Evolutionary conservation across 2,113 vertebrate genomes (phyloP), one percentile per base, ranked within the genome.

Genomic region (Albula glossodonta): DNA sequence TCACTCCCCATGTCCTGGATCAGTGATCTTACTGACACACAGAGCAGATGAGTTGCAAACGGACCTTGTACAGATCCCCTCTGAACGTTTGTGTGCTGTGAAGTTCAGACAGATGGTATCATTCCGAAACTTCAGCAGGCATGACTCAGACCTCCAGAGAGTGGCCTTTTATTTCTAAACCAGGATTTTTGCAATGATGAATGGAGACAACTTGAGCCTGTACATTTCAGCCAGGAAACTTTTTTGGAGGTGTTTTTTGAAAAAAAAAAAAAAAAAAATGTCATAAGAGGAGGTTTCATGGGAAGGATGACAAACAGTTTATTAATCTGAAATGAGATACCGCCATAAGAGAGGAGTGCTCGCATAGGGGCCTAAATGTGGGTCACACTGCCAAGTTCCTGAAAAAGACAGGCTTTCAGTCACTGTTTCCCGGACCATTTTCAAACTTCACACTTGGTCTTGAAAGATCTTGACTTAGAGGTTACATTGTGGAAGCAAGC

Each of bases 91-190:
- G 83, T 79, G 19, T 79, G 51, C 13, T 19, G 41, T 80, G 12
- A 88, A 94, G 90, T 90, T 87, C 90, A 82, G 90, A 89, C 93
- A 94, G 93, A 94, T 94, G 94, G 90, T 88, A 92, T 91, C 85
- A 84, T 88, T 95, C 93, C 63, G 49, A 74, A 51, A 31, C 77
- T 84, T 52, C 17, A 70, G 78, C 13, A 57, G 12, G 91, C 85
- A 80, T 78, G 80, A 86, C 50, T 83, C 53, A 49, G 66, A 48
- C 15, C 79, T 78, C 70, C 80, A 1, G 83, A 83, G 86, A 91
- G 89, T 79, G 88, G 85, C 91, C 17, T 91, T 90, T 90, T 88
- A 92, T 92, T 89, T 85, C 89, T 87, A 83, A 88, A 92, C 19
- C 50, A 90, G 87, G 89, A 87, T 92, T 89, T 90, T 81, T 86